Conservation (phyloP, 2,797 vertebrate species). For the Valencia hispanica region DNA sequence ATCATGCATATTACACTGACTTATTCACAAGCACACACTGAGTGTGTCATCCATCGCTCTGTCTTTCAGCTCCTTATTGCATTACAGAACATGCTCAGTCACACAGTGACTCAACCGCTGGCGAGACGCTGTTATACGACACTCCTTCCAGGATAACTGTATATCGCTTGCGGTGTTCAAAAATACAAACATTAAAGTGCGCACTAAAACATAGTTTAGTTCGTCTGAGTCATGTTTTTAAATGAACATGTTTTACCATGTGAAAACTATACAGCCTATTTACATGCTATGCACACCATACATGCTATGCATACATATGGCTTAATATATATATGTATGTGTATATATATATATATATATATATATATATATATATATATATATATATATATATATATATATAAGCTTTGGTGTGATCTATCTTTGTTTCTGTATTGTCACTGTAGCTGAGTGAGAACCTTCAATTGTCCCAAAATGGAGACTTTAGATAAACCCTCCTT, state of each 20-base stretch:
- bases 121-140: conserved; percentile 22
- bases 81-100: conserved; percentile 55
- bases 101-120: conserved; percentile 59
- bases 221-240: background rate
- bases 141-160: conserved; percentile 16
- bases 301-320: too few species aligned
- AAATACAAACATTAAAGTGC: background rate
- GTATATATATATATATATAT: too few species aligned
- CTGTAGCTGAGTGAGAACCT: too few species aligned
- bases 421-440: too few species aligned
- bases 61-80: conserved; percentile 32
- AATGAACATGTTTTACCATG: too few species aligned
- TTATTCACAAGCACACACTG: conserved; percentile 57
- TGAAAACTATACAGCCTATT: background rate
- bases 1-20: conserved; percentile 61
- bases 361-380: too few species aligned
- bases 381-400: too few species aligned
- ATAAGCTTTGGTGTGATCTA: too few species aligned
- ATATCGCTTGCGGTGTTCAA: background rate
- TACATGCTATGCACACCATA: too few species aligned
- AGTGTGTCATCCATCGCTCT: conserved; percentile 66
- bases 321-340: too few species aligned
- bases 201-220: background rate
- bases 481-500: too few species aligned
- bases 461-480: too few species aligned